phyloP scores from a whole-genome alignment of 1,140 invertebrate species.

The Calephelis virginiensis region DNA sequence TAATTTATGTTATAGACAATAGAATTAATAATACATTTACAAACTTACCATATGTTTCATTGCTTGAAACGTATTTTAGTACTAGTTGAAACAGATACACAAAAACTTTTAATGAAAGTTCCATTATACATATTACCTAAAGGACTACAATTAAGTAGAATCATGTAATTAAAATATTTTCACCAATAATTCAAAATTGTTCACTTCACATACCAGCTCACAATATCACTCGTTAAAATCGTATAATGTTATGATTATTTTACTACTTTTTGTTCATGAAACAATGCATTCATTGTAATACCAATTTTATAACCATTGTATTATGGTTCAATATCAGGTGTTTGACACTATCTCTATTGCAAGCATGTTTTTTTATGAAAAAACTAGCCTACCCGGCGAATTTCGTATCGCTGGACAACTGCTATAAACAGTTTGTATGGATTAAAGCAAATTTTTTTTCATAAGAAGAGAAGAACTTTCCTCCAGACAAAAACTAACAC shows the following conservation, averaged over 20 bases:
- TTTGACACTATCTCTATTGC: neutral
- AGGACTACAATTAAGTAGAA: neutral
- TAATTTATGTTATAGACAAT: neutral
- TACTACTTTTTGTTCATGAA: constrained; percentile 5
- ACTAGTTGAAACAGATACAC: constrained; percentile 12
- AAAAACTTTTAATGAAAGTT: neutral
- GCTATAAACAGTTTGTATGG: too few species aligned
- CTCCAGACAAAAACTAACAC: too few species aligned
- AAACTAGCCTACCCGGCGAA: neutral
- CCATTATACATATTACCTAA: neutral
- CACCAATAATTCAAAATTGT: neutral
- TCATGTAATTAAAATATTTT: neutral
- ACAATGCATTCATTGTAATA: constrained; percentile 14
- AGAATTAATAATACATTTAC: neutral
- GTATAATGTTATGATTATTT: constrained; percentile 4
- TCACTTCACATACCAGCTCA: neutral
- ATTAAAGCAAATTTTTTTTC: too few species aligned
- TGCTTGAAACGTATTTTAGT: constrained; percentile 14
- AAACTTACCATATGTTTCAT: constrained; percentile 36
- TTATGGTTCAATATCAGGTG: constrained; percentile 9
- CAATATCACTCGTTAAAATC: neutral
- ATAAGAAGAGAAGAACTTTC: too few species aligned
- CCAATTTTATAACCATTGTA: neutral
- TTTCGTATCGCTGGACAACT: too few species aligned
- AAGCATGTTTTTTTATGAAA: neutral